Base-by-base conservation (phyloP, 2,113 vertebrate genomes). In the Herpetotheres cachinnans region DNA sequence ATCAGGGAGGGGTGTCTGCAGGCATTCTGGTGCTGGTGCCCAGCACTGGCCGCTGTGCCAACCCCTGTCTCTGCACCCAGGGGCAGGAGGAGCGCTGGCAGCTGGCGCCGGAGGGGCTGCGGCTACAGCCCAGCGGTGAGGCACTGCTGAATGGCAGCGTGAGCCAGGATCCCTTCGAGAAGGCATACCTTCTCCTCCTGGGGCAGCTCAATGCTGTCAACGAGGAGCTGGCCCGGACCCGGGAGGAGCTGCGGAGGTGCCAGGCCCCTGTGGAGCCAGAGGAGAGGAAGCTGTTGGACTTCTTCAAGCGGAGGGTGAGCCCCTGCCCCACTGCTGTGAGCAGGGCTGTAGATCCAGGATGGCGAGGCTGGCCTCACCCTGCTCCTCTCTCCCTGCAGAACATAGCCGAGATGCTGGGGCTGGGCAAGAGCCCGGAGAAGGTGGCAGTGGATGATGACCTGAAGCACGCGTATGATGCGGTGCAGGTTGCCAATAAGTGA, bases 401-500 rank as follows among this genome's bases (percentile, higher is more conserved):
- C 25, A 49, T 97, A 55, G 98, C 98, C 58, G 98, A 98, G 94
- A 94, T 86, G 59, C 92, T 98, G 97, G 98, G 98, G 4, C 86
- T 98, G 85, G 85, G 96, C 56, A 98, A 97, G 97, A 29, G 95
- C 93, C 5, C 95, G 4, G 92, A 97, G 96, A 94, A 82, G 46
- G 54, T 2, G 8, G 21, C 25, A 2, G 95, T 92, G 92, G 98
- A 84, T 22, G 98, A 98, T 38, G 98, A 99, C 92, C 89, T 99
- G 95, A 97, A 95, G 47, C 97, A 97, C 0, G 98, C 98, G 0
- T 98, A 98, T 3, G 97, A 98, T 15, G 98, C 98, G 0, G 96
- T 98, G 14, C 98, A 98, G 62, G 98, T 98, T 59, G 97, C 98
- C 94, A 98, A 98, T 86, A 99, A 97, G 98, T 99, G 89, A 97